Percentiles rank a stretch among this genome's conserved stretches.
Evolutionary conservation across 1,140 invertebrate genomes (phyloP).

Genomic region (Brachionus plicatilis): DNA sequence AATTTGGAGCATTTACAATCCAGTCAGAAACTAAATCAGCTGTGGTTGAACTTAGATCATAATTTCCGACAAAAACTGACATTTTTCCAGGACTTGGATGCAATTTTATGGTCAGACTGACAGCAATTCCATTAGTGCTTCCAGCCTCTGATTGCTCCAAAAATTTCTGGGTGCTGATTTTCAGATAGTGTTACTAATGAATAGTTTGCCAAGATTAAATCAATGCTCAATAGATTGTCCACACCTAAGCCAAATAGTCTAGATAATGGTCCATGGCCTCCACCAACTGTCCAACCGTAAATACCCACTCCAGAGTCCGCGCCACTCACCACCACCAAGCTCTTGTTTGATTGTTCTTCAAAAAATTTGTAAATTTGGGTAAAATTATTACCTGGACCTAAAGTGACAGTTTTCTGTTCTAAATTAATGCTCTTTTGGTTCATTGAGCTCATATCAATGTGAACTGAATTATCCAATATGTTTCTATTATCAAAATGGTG

Average conservation of each 20-base stretch:
- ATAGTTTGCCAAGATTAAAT: constrained; percentile 43
- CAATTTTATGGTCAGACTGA: constrained; percentile 42
- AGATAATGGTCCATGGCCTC: constrained; percentile 45
- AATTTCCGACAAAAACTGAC: not conserved
- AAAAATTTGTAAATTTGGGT: constrained; percentile 19
- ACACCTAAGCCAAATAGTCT: constrained; percentile 45
- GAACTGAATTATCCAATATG: not conserved
- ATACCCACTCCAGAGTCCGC: constrained; percentile 43
- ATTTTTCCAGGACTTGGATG: constrained; percentile 40
- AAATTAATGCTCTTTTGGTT: not conserved
- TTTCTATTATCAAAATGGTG: not conserved
- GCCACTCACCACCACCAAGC: constrained; percentile 41
- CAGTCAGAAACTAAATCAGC: constrained; percentile 7
- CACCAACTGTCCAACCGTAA: constrained; percentile 45
- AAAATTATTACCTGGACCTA: constrained; percentile 8
- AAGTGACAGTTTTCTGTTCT: not conserved
- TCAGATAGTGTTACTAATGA: not conserved
- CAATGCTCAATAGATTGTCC: constrained; percentile 44
- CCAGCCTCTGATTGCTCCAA: constrained; percentile 46
- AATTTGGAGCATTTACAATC: constrained; percentile 10
- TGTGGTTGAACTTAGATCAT: not conserved
- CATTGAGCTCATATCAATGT: constrained; percentile 13
- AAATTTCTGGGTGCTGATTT: constrained; percentile 42
- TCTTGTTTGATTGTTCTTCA: constrained; percentile 42
- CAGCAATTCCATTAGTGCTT: constrained; percentile 44